Percentiles rank a stretch among this genome's conserved stretches.
These are phyloP conservation scores for Engraulis encrasicolus DNA, from an alignment of 2,113 vertebrate species.

Conservation along the genomic window DNA sequence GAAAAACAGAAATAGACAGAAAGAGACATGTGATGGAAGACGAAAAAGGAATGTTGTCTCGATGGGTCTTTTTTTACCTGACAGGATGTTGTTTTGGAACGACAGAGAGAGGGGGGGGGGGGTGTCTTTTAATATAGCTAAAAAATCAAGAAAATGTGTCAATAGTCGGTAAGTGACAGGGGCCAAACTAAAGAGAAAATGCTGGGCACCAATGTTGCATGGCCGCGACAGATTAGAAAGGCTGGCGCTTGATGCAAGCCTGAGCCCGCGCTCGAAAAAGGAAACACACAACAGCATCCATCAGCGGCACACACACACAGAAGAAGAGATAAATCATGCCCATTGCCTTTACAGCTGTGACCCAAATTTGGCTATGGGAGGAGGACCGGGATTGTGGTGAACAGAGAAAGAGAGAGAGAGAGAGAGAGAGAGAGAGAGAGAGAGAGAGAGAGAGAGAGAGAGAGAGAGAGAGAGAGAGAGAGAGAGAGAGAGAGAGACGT, in stretches of 20 bases:
- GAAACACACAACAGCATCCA: constrained; percentile 13
- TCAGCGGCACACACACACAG: constrained; percentile 10
- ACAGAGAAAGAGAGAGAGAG: neutral
- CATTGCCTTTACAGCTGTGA: constrained; percentile 79
- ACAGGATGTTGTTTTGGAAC: neutral
- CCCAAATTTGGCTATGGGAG: constrained; percentile 60
- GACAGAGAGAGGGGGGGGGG: neutral
- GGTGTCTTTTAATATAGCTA: neutral
- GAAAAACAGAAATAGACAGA: neutral
- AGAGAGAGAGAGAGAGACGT: neutral
- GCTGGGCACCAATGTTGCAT: neutral
- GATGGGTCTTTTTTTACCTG: constrained; percentile 16
- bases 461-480: neutral
- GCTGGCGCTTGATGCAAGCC: constrained; percentile 11
- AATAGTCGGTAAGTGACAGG: neutral
- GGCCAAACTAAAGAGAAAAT: neutral
- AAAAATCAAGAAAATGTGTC: neutral
- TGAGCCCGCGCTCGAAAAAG: constrained; percentile 2
- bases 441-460: neutral
- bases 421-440: neutral
- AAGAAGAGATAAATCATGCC: constrained; percentile 73
- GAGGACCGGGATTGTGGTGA: neutral
- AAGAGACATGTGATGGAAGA: neutral
- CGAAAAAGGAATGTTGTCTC: neutral
- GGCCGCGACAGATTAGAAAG: neutral